Evolutionary conservation across 2,113 vertebrate species (phyloP), one percentile per base, ranked within the genome.

Genomic region (Anser brachyrhynchus): DNA sequence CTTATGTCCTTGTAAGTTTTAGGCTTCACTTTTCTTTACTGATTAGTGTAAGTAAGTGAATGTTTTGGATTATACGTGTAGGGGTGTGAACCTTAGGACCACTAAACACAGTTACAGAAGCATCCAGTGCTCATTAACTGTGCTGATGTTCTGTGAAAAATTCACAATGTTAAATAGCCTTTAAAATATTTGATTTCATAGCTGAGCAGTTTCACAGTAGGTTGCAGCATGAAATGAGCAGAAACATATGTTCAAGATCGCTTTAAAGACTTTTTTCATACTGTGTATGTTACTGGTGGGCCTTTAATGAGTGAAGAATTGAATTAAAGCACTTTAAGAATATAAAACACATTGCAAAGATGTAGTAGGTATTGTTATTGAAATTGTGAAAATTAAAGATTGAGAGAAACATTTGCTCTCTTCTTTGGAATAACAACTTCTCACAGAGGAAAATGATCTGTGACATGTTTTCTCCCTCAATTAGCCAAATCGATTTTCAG

Each of bases 161-260:
- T 85, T 75, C 73, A 49, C 25, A 13, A 16, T 64, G 72, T 90
- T 89, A 93, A 93, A 93, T 79, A 92, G 90, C 61, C 86, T 96
- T 95, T 95, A 81, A 84, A 93, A 88, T 35, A 78, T 67, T 76
- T 96, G 88, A 92, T 96, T 96, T 94, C 49, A 52, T 33, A 71
- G 23, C 35, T 78, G 82, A 93, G 66, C 61, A 83, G 55, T 79
- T 95, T 72, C 82, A 90, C 82, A 86, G 79, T 77, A 44, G 86
- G 84, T 58, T 90, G 72, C 49, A 81, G 44, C 18, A 41, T 52
- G 37, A 93, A 58, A 46, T 61, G 37, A 89, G 11, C 21, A 61
- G 84, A 93, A 97, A 91, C 89, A 84, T 77, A 64, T 79, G 74
- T 71, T 95, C 51, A 71, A 35, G 37, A 43, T 77, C 19, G 82